These are phyloP conservation scores for Lophotis ruficrista DNA, from an alignment of 2,113 vertebrate species.

Conservation along the genomic window DNA sequence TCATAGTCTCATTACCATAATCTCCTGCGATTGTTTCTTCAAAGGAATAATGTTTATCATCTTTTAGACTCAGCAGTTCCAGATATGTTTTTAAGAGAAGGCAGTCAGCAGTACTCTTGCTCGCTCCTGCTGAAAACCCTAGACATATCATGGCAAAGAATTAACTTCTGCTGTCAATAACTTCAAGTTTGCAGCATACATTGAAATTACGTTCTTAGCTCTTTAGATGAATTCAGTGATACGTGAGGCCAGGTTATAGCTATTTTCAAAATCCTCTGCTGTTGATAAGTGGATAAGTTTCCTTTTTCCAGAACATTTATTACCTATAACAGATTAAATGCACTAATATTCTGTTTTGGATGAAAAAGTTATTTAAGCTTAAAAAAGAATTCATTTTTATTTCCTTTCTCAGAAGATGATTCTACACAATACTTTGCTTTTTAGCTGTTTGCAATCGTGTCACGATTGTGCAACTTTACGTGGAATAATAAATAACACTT, in stretches of 20 bases:
- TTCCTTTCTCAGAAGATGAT: background rate
- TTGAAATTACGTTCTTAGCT: background rate
- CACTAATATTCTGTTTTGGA: background rate
- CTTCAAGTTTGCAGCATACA: background rate
- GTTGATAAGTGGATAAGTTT: background rate
- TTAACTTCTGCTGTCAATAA: background rate
- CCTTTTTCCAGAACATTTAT: background rate
- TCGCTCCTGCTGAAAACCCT: background rate
- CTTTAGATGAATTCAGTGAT: background rate
- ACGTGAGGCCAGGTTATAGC: background rate
- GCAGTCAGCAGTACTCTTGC: background rate
- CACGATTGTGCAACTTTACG: background rate
- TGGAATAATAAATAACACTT: conserved; percentile 1
- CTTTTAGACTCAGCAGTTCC: conserved; percentile 56
- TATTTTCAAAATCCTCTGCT: background rate
- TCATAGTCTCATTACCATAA: conserved; percentile 66
- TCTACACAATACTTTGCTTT: background rate
- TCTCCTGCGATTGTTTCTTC: conserved; percentile 61
- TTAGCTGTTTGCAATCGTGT: background rate
- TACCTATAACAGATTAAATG: background rate
- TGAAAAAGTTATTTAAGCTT: background rate
- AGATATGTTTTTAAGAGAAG: background rate
- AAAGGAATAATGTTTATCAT: conserved; percentile 60
- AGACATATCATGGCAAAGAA: background rate
- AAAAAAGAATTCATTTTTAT: background rate